A percentile compares a stretch with the other conserved stretches of the same genome.
Evolutionary conservation across 1,140 invertebrate genomes (phyloP).

Genomic region (Drosophila sproati): DNA sequence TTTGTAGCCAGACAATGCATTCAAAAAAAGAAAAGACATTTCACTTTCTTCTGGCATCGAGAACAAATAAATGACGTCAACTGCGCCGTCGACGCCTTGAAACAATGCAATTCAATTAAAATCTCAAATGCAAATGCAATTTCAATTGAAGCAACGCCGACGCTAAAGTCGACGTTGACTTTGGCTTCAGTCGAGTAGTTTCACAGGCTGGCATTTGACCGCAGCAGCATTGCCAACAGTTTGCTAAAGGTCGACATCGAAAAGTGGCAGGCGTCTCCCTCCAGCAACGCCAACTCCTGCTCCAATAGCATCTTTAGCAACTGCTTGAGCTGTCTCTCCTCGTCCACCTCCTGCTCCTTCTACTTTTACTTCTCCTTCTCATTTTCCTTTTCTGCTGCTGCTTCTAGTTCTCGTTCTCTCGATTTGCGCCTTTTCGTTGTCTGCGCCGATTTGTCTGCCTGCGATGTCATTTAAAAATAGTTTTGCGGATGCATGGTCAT

Average conservation of each 20-base stretch:
- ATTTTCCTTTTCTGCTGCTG: slow-evolving; percentile 12
- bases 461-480: slow-evolving; percentile 76
- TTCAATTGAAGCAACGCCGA: slow-evolving; percentile 55
- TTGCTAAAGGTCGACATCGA: slow-evolving; percentile 29
- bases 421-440: slow-evolving; percentile 8
- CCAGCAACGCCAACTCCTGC: neutral
- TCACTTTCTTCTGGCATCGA: slow-evolving; percentile 24
- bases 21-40: slow-evolving; percentile 10
- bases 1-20: neutral
- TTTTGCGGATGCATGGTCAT: slow-evolving; percentile 52
- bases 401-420: neutral
- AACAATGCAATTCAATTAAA: slow-evolving; percentile 79
- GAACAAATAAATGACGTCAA: slow-evolving; percentile 28
- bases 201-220: slow-evolving; percentile 58
- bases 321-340: neutral
- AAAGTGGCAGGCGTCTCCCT: slow-evolving; percentile 13
- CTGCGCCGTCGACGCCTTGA: slow-evolving; percentile 28
- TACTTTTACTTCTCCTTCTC: neutral
- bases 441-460: slow-evolving; percentile 72
- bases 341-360: neutral
- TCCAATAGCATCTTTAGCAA: slow-evolving; percentile 1
- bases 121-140: slow-evolving; percentile 66
- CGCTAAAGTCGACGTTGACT: slow-evolving; percentile 8
- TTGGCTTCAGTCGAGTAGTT: neutral
- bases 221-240: slow-evolving; percentile 33